These are phyloP conservation scores for fruit fly (Drosophila melanogaster) DNA, from an alignment of 1,140 invertebrate species.

Conservation along the genomic window DNA sequence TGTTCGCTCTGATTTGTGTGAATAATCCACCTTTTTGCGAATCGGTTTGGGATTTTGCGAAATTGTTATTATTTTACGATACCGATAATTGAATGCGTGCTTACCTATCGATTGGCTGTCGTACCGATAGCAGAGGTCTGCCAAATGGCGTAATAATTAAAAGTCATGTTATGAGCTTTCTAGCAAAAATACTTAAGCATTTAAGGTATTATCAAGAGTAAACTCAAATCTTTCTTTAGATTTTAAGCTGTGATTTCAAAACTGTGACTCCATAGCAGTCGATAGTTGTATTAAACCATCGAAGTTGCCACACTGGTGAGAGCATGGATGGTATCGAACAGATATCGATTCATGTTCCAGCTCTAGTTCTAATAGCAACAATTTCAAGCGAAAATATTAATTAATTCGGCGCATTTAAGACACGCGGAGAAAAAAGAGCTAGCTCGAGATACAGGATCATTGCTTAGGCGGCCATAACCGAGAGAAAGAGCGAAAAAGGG, in stretches of 20 bases:
- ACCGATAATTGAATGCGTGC: background rate
- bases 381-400: constrained; percentile 30
- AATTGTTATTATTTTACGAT: background rate
- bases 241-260: background rate
- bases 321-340: constrained; percentile 1
- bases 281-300: background rate
- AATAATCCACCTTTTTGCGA: constrained; percentile 6
- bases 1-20: constrained; percentile 9
- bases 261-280: background rate
- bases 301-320: background rate
- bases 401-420: constrained; percentile 21
- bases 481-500: background rate
- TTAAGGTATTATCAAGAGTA: too few relatives aligned
- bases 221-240: too few relatives aligned
- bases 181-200: too few relatives aligned
- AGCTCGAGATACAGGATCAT: background rate
- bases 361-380: constrained; percentile 33
- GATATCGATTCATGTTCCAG: constrained; percentile 8
- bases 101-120: background rate
- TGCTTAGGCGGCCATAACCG: background rate
- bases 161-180: too few relatives aligned
- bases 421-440: background rate
- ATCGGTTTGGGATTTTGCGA: background rate
- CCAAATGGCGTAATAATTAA: too few relatives aligned
- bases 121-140: background rate